These are phyloP conservation scores for Agrochola macilenta DNA, from an alignment of 2,888 invertebrate species.

Conservation along the genomic window DNA sequence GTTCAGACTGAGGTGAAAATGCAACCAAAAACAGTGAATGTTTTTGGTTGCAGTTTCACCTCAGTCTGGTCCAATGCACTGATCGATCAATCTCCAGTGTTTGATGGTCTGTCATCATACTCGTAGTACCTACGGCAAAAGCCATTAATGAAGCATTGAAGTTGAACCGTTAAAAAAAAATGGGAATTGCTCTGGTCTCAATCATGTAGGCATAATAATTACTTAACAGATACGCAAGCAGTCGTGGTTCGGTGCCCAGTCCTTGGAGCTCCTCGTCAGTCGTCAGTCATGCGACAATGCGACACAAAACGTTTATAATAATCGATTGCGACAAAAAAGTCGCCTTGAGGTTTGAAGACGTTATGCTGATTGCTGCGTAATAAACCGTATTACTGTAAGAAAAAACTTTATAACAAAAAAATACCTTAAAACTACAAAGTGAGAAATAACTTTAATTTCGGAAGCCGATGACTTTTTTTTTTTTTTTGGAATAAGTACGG, in stretches of 20 bases:
- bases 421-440: background rate
- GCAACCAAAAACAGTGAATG: background rate
- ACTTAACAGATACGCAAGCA: constrained; percentile 21
- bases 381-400: background rate
- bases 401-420: background rate
- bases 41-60: no score
- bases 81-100: background rate
- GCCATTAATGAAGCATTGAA: background rate
- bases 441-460: no score
- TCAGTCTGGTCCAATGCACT: background rate
- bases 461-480: no score
- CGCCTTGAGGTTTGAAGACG: constrained; percentile 38
- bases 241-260: constrained; percentile 33
- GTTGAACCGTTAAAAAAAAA: background rate
- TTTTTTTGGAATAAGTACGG: no score
- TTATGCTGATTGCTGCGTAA: background rate
- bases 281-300: constrained; percentile 45
- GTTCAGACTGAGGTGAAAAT: background rate
- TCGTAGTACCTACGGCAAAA: background rate
- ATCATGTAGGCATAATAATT: constrained; percentile 24
- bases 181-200: background rate
- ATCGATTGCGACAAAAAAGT: constrained; percentile 38
- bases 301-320: constrained; percentile 35
- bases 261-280: constrained; percentile 26
- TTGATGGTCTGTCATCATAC: background rate